phyloP scores from a whole-genome alignment of 2,888 invertebrate species.

The Agrilus biguttatus region DNA sequence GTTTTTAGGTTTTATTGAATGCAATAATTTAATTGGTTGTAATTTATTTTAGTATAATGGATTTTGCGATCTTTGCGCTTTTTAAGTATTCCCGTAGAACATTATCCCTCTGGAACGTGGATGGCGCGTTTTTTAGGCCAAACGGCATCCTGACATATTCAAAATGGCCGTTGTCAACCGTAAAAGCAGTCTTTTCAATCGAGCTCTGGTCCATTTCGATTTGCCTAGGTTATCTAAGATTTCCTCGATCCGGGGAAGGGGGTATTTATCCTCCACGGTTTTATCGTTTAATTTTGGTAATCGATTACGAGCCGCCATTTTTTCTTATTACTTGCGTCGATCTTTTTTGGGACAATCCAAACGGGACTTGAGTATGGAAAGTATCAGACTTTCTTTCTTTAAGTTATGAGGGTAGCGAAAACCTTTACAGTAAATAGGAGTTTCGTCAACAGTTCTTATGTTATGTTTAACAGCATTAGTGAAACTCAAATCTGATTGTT shows the following conservation, averaged over 20 bases:
- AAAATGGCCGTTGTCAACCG: constrained; percentile 9
- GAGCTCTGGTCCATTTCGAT: constrained; percentile 7
- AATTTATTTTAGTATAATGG: too few relatives aligned
- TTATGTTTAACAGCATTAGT: constrained; percentile 14
- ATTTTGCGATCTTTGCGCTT: too few relatives aligned
- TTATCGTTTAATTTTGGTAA: constrained; percentile 15
- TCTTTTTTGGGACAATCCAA: constrained; percentile 24
- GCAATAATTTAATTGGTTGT: too few relatives aligned
- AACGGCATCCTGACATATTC: constrained; percentile 13
- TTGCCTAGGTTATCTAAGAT: constrained; percentile 11
- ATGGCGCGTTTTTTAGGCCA: constrained; percentile 12
- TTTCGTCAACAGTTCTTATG: constrained; percentile 10
- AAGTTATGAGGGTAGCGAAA: constrained; percentile 15
- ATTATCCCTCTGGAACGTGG: constrained; percentile 11
- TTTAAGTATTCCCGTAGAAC: too few relatives aligned
- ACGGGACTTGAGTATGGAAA: constrained; percentile 23
- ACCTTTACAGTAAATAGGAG: constrained; percentile 15
- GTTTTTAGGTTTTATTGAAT: too few relatives aligned
- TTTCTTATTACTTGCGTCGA: constrained; percentile 16
- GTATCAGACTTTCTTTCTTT: constrained; percentile 18
- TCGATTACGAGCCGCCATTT: constrained; percentile 21
- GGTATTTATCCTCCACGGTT: constrained; percentile 15
- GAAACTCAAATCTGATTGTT: constrained; percentile 6
- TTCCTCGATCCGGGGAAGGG: constrained; percentile 9
- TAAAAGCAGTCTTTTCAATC: constrained; percentile 11